These are phyloP conservation scores for Gymnocypris eckloni DNA, from an alignment of 2,797 vertebrate species.

Conservation along the genomic window DNA sequence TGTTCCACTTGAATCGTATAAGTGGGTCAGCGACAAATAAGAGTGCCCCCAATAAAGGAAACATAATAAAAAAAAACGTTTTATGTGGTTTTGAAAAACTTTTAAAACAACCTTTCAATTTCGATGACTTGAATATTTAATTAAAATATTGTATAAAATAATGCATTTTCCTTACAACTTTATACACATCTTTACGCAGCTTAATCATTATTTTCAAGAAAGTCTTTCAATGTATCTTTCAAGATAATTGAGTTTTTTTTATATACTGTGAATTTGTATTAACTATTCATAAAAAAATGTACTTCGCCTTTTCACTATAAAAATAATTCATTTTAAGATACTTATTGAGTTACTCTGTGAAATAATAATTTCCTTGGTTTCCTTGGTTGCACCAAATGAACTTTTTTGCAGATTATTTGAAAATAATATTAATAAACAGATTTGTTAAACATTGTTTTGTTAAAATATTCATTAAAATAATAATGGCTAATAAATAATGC, in stretches of 20 bases:
- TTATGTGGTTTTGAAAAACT: neutral
- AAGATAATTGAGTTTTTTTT: neutral
- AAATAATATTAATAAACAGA: neutral
- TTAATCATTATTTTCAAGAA: neutral
- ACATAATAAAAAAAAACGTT: neutral
- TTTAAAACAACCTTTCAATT: too few relatives aligned
- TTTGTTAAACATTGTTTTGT: neutral
- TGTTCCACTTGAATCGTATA: neutral
- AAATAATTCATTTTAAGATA: neutral
- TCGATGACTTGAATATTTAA: neutral
- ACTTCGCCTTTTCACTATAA: neutral
- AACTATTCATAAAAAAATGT: neutral
- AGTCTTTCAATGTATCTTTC: neutral
- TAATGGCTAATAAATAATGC: too few relatives aligned
- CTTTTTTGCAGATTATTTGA: neutral
- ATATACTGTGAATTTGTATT: neutral
- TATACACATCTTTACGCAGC: neutral
- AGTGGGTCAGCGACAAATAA: neutral
- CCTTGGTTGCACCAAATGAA: too few relatives aligned
- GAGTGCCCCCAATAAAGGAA: neutral
- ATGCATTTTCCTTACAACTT: neutral
- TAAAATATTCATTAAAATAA: neutral
- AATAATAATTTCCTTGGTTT: neutral
- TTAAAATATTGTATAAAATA: neutral
- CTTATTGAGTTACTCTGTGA: neutral